Conservation (phyloP, 2,797 vertebrate species). For the Rhynchonycteris naso region DNA sequence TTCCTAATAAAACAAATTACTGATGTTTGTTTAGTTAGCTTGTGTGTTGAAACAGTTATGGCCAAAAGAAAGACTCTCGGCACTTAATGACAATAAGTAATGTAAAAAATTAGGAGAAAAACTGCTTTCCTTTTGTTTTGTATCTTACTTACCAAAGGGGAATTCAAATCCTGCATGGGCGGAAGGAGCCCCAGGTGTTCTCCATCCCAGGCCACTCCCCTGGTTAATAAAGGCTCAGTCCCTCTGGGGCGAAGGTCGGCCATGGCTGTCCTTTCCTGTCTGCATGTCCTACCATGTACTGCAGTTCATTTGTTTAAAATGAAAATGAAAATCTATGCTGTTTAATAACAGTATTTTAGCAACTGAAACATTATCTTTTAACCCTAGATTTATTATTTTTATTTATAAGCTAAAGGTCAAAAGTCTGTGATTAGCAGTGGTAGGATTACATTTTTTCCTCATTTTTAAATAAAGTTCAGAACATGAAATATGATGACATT, state of each 20-base stretch:
- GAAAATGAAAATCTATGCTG: constrained; percentile 14
- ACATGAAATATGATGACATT: constrained; percentile 3
- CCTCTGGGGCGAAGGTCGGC: neutral
- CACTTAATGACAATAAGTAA: neutral
- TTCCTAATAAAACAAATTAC: neutral
- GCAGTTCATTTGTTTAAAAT: neutral
- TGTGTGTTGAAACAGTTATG: neutral
- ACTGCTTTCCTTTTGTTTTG: neutral
- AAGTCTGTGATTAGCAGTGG: neutral
- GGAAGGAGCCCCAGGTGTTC: neutral
- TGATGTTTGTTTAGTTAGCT: neutral
- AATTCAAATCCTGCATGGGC: neutral
- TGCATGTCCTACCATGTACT: neutral
- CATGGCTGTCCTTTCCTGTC: neutral
- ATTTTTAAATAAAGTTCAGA: constrained; percentile 53
- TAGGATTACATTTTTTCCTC: neutral
- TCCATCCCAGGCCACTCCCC: neutral
- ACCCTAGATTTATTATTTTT: constrained; percentile 5
- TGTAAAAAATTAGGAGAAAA: neutral
- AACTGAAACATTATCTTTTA: neutral
- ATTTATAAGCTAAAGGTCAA: neutral
- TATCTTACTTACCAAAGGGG: neutral
- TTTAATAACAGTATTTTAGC: neutral
- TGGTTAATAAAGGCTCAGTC: neutral
- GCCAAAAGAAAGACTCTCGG: neutral